Percentiles rank a stretch among this genome's conserved stretches.
Conservation (phyloP, 2,888 invertebrate genomes). For the Cheiracanthium punctorium region DNA sequence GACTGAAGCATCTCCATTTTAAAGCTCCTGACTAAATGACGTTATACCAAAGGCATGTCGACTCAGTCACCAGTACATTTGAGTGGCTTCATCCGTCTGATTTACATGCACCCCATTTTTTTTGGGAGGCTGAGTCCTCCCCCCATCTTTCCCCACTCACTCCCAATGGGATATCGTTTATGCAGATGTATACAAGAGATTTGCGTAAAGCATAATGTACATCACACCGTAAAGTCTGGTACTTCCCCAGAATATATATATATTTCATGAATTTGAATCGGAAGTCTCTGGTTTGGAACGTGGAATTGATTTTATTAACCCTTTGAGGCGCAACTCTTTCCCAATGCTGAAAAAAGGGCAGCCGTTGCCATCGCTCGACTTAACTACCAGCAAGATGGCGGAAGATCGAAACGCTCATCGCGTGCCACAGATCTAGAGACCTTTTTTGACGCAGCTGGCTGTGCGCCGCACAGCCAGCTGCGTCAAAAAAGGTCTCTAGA, state of each 20-base stretch:
- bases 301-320: too few species aligned
- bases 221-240: not conserved
- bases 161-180: not conserved
- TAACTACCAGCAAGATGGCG: too few species aligned
- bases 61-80: not conserved
- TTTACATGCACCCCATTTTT: not conserved
- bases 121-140: not conserved
- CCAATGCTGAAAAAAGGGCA: too few species aligned
- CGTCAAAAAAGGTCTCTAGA: too few species aligned
- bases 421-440: too few species aligned
- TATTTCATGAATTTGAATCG: not conserved
- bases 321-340: too few species aligned
- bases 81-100: not conserved
- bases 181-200: not conserved
- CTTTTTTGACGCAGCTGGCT: too few species aligned
- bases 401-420: too few species aligned
- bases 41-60: not conserved
- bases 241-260: not conserved
- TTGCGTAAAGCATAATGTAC: not conserved
- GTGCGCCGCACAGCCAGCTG: too few species aligned
- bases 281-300: not conserved
- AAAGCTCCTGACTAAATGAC: not conserved
- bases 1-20: not conserved
- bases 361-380: too few species aligned
- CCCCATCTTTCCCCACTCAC: not conserved